Evolutionary conservation across 2,888 invertebrate species (phyloP).

Genomic region (Stenotaenia linearis): DNA sequence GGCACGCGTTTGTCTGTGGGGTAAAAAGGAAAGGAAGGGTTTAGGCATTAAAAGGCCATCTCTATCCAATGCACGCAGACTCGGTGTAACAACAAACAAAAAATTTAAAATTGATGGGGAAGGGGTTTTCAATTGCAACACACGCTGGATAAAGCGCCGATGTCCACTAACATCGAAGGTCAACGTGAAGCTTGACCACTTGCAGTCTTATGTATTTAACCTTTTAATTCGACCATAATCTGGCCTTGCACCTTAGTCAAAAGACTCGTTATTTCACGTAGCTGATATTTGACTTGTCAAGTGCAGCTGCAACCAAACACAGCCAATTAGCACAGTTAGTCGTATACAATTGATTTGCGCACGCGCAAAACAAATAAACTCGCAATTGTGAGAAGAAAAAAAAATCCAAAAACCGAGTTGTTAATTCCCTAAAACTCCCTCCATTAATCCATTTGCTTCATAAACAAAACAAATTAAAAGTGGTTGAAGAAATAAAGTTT

Average conservation of each 20-base stretch:
- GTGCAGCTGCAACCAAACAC: conserved; percentile 26
- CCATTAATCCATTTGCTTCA: neutral
- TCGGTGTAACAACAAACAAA: neutral
- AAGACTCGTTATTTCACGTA: conserved; percentile 17
- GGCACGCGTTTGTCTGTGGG: neutral
- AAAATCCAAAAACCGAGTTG: neutral
- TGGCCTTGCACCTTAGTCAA: conserved; percentile 26
- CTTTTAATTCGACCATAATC: conserved; percentile 15
- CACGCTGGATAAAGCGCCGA: neutral
- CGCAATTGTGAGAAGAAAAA: neutral
- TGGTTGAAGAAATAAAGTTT: too few relatives aligned
- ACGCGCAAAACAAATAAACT: conserved; percentile 18
- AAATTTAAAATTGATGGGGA: conserved; percentile 2
- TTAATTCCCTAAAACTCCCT: conserved; percentile 12
- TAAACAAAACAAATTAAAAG: conserved; percentile 21
- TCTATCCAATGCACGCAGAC: neutral
- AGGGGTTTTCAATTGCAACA: conserved; percentile 20
- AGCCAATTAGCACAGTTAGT: conserved; percentile 11
- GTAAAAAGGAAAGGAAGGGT: neutral
- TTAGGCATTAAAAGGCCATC: conserved; percentile 21
- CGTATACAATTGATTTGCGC: conserved; percentile 21
- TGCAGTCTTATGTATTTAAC: conserved; percentile 13
- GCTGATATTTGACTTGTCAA: conserved; percentile 12
- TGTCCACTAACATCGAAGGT: conserved; percentile 3
- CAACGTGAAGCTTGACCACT: conserved; percentile 14